These are phyloP conservation scores for Diaprepes abbreviatus DNA, from an alignment of 2,888 invertebrate genomes.

Conservation along the genomic window DNA sequence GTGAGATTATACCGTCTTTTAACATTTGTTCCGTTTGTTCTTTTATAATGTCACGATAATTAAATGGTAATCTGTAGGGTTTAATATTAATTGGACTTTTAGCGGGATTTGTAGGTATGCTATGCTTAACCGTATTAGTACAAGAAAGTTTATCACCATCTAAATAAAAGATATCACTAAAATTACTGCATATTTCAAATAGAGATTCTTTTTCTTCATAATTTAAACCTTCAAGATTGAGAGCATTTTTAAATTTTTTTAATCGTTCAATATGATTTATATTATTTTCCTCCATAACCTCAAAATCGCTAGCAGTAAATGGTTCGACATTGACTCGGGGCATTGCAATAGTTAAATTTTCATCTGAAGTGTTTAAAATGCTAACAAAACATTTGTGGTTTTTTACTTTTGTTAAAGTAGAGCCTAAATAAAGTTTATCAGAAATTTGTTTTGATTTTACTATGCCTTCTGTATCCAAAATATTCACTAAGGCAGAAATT, in stretches of 20 bases:
- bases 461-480: not conserved
- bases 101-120: too few species aligned
- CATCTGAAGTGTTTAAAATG: conserved; percentile 2
- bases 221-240: not conserved
- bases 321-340: too few species aligned
- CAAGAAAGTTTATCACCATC: conserved; percentile 12
- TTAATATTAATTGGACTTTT: too few species aligned
- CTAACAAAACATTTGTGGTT: too few species aligned
- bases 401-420: conserved; percentile 1
- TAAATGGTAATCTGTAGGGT: too few species aligned
- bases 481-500: too few species aligned
- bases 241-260: too few species aligned
- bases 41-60: too few species aligned
- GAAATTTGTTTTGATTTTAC: not conserved
- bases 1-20: too few species aligned
- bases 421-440: conserved; percentile 3
- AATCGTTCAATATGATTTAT: not conserved
- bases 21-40: too few species aligned
- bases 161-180: conserved; percentile 12
- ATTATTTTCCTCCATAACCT: not conserved
- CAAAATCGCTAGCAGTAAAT: not conserved
- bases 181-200: conserved; percentile 1
- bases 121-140: not conserved
- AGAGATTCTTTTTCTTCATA: not conserved
- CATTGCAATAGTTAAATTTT: not conserved